Conservation (phyloP, 2,113 vertebrate genomes). For the Cavia aperea region DNA sequence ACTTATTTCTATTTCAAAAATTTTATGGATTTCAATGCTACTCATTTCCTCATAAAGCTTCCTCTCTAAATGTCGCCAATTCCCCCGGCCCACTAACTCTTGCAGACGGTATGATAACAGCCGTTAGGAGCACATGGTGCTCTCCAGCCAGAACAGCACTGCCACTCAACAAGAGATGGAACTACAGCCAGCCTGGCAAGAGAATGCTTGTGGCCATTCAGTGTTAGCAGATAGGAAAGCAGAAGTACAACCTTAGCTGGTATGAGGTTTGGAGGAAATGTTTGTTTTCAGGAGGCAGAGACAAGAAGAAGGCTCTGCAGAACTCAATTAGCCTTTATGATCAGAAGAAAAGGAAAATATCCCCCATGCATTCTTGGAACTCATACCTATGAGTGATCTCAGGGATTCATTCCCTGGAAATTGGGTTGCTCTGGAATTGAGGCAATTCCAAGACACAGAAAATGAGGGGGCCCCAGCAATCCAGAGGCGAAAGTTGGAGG, state of each 20-base stretch:
- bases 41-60: not conserved
- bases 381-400: not conserved
- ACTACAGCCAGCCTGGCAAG: too few species aligned
- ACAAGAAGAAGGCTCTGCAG: not conserved
- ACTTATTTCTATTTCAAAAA: not conserved
- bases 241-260: not conserved
- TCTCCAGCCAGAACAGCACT: not conserved
- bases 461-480: not conserved
- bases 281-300: not conserved
- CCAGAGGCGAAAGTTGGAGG: not conserved
- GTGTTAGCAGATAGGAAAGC: not conserved
- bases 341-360: not conserved
- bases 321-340: not conserved
- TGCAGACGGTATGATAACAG: not conserved
- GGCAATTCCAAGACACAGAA: not conserved
- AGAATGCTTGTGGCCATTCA: not conserved
- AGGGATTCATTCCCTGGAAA: not conserved
- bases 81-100: not conserved
- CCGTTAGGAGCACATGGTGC: not conserved
- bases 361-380: not conserved
- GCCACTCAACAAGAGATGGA: too few species aligned
- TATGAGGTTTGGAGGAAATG: not conserved
- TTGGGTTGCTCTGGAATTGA: not conserved
- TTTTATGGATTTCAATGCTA: not conserved
- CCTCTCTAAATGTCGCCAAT: not conserved